phyloP scores from a whole-genome alignment of 2,113 vertebrate species.

The Casuarius casuarius region DNA sequence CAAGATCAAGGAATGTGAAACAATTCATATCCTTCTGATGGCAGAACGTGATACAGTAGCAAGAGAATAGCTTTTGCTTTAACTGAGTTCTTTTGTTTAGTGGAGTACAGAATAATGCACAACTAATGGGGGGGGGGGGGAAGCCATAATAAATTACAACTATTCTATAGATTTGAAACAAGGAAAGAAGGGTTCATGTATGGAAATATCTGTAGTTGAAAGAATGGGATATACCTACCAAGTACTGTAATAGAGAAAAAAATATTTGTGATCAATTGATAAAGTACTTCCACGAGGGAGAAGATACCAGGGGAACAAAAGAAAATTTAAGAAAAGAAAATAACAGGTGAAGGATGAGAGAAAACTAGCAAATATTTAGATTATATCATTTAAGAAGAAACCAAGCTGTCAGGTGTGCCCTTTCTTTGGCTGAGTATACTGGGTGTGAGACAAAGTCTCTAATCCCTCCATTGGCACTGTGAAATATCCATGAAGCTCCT shows the following conservation, averaged over 20 bases:
- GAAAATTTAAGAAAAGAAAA: background rate
- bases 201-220: background rate
- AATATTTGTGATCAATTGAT: background rate
- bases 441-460: background rate
- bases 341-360: background rate
- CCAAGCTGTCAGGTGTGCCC: background rate
- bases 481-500: background rate
- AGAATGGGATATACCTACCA: background rate
- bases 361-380: background rate
- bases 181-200: background rate
- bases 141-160: background rate
- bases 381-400: background rate
- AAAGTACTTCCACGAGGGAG: background rate
- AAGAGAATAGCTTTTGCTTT: background rate
- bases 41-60: background rate
- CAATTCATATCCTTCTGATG: slow-evolving; percentile 24
- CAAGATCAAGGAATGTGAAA: slow-evolving; percentile 36
- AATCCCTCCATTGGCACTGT: background rate
- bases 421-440: background rate
- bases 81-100: background rate
- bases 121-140: accelerated
- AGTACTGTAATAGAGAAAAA: background rate
- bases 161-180: background rate
- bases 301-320: background rate
- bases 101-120: background rate